phyloP scores from a whole-genome alignment of 2,797 vertebrate species.

The Taeniopygia guttata region DNA sequence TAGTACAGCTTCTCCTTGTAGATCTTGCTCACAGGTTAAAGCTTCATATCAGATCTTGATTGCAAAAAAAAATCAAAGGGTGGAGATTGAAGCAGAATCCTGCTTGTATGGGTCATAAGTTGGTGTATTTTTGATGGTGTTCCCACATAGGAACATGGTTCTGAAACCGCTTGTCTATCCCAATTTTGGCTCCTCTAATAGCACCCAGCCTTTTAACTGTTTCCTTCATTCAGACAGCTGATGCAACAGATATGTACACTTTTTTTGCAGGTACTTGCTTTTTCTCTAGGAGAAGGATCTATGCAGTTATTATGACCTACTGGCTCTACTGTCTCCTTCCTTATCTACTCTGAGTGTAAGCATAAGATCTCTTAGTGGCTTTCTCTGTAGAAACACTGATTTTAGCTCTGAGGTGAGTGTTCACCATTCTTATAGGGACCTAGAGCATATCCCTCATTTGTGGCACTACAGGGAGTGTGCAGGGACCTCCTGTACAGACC shows the following conservation, averaged over 20 bases:
- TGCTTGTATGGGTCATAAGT: background rate
- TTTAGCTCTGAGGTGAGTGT: background rate
- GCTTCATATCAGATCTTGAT: background rate
- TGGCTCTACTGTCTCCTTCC: background rate
- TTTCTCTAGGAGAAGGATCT: background rate
- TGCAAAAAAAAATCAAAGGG: background rate
- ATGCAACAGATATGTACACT: background rate
- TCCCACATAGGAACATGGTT: fast-evolving
- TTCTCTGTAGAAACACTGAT: background rate
- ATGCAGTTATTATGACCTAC: background rate
- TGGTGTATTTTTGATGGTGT: background rate
- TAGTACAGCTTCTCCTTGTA: background rate
- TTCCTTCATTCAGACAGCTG: background rate
- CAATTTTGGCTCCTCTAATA: fast-evolving
- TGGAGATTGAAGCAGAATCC: background rate
- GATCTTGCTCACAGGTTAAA: background rate
- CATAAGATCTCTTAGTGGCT: fast-evolving
- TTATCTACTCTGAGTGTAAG: background rate
- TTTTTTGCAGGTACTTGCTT: background rate
- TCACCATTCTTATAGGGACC: background rate
- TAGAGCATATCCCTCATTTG: background rate
- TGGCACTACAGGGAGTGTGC: too few species aligned
- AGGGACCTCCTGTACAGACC: background rate
- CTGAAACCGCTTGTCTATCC: background rate
- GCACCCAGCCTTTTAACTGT: background rate